Conservation (phyloP, 2,113 vertebrate species). For the Oreochromis niloticus region DNA sequence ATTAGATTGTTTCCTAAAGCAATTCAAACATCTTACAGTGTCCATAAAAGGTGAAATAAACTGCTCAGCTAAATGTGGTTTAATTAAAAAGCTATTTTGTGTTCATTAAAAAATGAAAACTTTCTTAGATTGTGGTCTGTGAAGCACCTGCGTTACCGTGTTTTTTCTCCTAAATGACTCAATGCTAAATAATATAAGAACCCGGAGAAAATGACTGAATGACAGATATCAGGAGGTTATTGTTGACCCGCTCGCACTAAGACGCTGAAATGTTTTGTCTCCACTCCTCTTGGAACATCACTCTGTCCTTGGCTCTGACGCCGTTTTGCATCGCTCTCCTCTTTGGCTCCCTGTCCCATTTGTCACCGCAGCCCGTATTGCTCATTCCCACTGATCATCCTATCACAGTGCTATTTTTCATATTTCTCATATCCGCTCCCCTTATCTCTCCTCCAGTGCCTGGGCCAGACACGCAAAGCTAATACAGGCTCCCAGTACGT, state of each 20-base stretch:
- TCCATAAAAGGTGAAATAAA: background rate
- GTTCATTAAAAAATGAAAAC: background rate
- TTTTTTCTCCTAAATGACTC: background rate
- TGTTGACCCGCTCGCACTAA: constrained; percentile 40
- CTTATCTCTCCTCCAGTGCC: constrained; percentile 67
- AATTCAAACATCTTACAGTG: background rate
- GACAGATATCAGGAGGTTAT: constrained; percentile 21
- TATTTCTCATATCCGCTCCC: constrained; percentile 75
- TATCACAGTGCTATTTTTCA: constrained; percentile 73
- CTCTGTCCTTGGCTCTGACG: constrained; percentile 59
- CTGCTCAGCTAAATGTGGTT: background rate
- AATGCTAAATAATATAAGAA: background rate
- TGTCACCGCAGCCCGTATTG: constrained; percentile 59
- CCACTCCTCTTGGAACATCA: constrained; percentile 35
- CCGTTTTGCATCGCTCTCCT: constrained; percentile 62
- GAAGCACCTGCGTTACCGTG: background rate
- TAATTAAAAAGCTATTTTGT: background rate
- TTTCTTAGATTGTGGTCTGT: background rate
- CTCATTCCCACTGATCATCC: constrained; percentile 73
- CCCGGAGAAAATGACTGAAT: constrained; percentile 11
- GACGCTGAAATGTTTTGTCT: constrained; percentile 26
- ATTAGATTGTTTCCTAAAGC: constrained; percentile 18
- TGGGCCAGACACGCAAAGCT: constrained; percentile 70
- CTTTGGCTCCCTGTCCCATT: constrained; percentile 68
- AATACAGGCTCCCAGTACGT: constrained; percentile 65